phyloP scores from a whole-genome alignment of 1,140 invertebrate genomes.

The Danaus melanippus region DNA sequence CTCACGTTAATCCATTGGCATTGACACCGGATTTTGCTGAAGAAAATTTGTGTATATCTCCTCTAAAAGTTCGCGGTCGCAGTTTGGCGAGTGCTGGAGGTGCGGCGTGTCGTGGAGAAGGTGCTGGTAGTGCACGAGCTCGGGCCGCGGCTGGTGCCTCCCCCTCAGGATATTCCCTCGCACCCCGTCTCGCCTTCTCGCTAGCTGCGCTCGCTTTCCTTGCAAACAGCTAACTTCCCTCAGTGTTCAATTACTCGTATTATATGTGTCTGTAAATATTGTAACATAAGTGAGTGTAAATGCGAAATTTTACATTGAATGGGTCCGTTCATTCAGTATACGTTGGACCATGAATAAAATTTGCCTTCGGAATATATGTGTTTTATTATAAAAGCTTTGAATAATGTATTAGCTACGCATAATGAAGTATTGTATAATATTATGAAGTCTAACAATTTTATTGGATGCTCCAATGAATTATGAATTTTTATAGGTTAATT shows the following conservation, averaged over 20 bases:
- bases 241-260: conserved; percentile 53
- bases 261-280: conserved; percentile 66
- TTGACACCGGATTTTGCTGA: conserved; percentile 80
- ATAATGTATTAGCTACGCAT: too few species aligned
- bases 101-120: conserved; percentile 69
- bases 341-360: conserved; percentile 68
- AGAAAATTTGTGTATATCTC: conserved; percentile 89
- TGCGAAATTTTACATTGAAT: conserved; percentile 67
- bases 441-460: too few species aligned
- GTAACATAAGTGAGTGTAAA: conserved; percentile 60
- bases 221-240: conserved; percentile 50
- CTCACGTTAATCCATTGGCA: conserved; percentile 81
- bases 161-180: conserved; percentile 25
- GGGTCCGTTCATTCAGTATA: conserved; percentile 69
- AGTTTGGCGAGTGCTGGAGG: conserved; percentile 80
- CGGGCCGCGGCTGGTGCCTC: conserved; percentile 48
- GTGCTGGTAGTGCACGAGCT: conserved; percentile 52
- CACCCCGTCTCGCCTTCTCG: conserved; percentile 34
- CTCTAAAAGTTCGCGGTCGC: conserved; percentile 83
- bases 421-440: too few species aligned
- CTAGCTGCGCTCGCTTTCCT: conserved; percentile 45
- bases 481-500: too few species aligned
- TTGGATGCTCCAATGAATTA: too few species aligned
- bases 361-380: conserved; percentile 55
- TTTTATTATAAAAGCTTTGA: conserved; percentile 31